These are phyloP conservation scores for Drosophila guanche DNA, from an alignment of 1,140 invertebrate genomes.

Conservation along the genomic window DNA sequence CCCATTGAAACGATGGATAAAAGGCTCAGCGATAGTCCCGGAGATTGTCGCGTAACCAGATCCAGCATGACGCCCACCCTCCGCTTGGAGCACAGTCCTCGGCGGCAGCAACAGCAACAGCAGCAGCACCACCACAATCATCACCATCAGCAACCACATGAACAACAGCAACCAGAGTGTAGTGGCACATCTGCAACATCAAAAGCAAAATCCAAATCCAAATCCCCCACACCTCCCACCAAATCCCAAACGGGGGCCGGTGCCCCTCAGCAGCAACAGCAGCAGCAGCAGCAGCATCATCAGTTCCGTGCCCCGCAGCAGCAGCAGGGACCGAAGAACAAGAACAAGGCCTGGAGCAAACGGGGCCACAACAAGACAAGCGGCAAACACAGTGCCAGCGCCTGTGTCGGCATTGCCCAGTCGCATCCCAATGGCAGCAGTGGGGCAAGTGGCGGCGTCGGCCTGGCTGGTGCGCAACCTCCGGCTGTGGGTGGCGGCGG, in stretches of 20 bases:
- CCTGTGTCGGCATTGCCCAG: conserved; percentile 27
- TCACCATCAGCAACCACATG: conserved; percentile 30
- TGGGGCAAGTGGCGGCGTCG: conserved; percentile 1
- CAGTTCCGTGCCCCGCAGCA: conserved; percentile 80
- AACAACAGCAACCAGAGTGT: conserved; percentile 20
- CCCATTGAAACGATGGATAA: conserved; percentile 60
- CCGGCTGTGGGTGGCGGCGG: no score
- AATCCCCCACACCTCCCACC: conserved; percentile 50
- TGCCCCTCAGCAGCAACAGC: conserved; percentile 16
- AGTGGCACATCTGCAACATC: neutral
- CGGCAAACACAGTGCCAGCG: conserved; percentile 53
- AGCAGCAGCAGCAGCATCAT: conserved; percentile 60
- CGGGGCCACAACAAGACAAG: conserved; percentile 68
- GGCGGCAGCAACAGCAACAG: conserved; percentile 45
- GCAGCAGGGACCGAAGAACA: conserved; percentile 58
- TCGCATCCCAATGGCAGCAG: conserved; percentile 17
- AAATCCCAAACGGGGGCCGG: conserved; percentile 40
- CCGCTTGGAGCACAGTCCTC: conserved; percentile 47
- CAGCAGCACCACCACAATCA: conserved; percentile 32
- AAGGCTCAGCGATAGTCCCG: conserved; percentile 64
- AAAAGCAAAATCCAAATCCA: conserved; percentile 32
- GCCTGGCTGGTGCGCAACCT: no score
- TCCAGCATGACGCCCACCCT: conserved; percentile 71
- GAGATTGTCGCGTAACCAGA: conserved; percentile 74
- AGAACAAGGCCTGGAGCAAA: conserved; percentile 77